Base-by-base conservation (phyloP, 2,888 invertebrate species). In the Cloeon dipterum region DNA sequence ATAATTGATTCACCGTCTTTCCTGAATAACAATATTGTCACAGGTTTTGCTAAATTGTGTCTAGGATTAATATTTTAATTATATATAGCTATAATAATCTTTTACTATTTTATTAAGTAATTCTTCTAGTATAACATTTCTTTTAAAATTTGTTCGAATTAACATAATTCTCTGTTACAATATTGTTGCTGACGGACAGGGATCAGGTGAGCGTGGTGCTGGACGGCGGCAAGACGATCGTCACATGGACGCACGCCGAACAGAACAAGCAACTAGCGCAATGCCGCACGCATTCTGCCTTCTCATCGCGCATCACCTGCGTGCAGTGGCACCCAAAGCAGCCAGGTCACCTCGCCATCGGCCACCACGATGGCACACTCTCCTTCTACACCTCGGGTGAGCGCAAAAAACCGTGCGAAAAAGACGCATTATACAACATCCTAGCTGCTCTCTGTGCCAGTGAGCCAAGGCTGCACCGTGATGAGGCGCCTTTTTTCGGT, bases 361-460 rank as follows among this genome's bases (percentile, higher is more conserved):
- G 57, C 2, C 57, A 57, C 40, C 42, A 40, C 16, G 51, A 57
- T 47, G 57, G 57, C 14, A 50, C 50, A 32, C 36, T 57, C 13
- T 34, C 35, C 11, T 34, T 34, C 35, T 34, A 19, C 20, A 21
- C 20, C 11, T n/a, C 20, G 20, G 54, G 56, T n/a, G 39, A 54
- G 20, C 46, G 50, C 36, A 40, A 42, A 20, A 33, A 18, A 14
- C 42, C 49, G 43, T 54, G 56, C 52, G 37, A 40, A 29, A 39
- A 14, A 33, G 36, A 13, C 32, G 17, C 19, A 32, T 23, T 23
- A 32, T 7, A n/a, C n/a, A n/a, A n/a, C n/a, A 14, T 14, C 19
- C 23, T 16, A n/a, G n/a, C n/a, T n/a, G n/a, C n/a, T 10, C 17
- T 32, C n/a, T 7, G 25, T 16, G n/a, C n/a, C n/a, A n/a, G n/a